A percentile compares a stretch with the other conserved stretches of the same genome.
Evolutionary conservation across 1,140 invertebrate genomes (phyloP).

Genomic region (Trachymyrmex septentrionalis): DNA sequence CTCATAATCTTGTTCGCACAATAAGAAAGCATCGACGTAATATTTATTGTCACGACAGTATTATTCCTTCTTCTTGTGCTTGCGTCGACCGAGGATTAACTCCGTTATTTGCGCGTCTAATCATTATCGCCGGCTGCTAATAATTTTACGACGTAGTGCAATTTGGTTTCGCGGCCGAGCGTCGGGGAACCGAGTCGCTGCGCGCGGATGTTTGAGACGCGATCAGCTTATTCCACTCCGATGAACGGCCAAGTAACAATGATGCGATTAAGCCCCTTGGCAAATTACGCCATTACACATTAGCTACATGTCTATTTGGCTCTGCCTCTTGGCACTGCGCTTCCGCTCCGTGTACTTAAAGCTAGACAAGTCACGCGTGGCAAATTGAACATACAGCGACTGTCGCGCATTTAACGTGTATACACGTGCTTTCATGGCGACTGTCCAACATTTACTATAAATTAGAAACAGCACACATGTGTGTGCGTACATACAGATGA

Average conservation of each 20-base stretch:
- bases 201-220: slow-evolving; percentile 80
- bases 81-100: slow-evolving; percentile 35
- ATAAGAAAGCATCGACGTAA: slow-evolving; percentile 6
- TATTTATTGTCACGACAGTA: background rate
- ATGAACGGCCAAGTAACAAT: slow-evolving; percentile 83
- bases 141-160: slow-evolving; percentile 73
- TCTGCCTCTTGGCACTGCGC: slow-evolving; percentile 80
- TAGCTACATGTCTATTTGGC: slow-evolving; percentile 79
- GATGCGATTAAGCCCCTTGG: slow-evolving; percentile 84
- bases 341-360: slow-evolving; percentile 72
- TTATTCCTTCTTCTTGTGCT: background rate
- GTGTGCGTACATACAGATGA: slow-evolving; percentile 5
- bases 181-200: slow-evolving; percentile 45
- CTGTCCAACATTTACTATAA: slow-evolving; percentile 39
- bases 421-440: slow-evolving; percentile 35
- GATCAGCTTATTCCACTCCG: slow-evolving; percentile 85
- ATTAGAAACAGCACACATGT: slow-evolving; percentile 29
- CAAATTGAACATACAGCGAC: slow-evolving; percentile 54
- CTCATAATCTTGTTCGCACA: background rate
- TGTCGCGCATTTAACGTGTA: slow-evolving; percentile 55
- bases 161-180: slow-evolving; percentile 73
- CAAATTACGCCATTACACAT: slow-evolving; percentile 84
- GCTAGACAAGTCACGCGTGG: slow-evolving; percentile 65
- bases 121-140: slow-evolving; percentile 61
- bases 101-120: slow-evolving; percentile 43